Evolutionary conservation across 2,888 invertebrate species (phyloP).

Genomic region (Idaea dimidiata): DNA sequence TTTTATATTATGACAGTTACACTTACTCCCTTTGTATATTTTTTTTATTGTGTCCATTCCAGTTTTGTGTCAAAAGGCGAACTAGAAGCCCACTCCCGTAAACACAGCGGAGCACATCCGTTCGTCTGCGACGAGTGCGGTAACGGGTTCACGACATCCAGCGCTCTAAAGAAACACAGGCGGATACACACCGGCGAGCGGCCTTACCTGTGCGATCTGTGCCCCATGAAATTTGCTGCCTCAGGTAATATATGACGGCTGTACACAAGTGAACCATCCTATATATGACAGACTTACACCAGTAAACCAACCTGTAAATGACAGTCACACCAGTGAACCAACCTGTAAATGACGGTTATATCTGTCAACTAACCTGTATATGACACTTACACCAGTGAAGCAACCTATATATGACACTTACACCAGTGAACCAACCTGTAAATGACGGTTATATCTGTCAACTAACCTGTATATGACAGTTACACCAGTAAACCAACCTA

Average conservation of each 20-base stretch:
- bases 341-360: too few species aligned
- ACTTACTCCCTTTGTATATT: too few species aligned
- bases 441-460: too few species aligned
- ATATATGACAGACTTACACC: conserved; percentile 51
- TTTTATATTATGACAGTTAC: too few species aligned
- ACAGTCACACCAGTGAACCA: too few species aligned
- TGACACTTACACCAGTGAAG: too few species aligned
- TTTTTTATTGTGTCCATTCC: conserved; percentile 16
- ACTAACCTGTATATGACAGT: too few species aligned
- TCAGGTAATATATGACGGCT: conserved; percentile 47
- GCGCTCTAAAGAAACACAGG: conserved; percentile 79
- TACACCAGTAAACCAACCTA: too few species aligned
- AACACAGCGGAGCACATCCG: conserved; percentile 82
- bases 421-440: too few species aligned
- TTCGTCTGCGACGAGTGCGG: conserved; percentile 80
- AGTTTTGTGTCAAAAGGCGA: conserved; percentile 79
- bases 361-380: too few species aligned
- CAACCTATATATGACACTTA: too few species aligned
- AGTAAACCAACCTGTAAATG: conserved; percentile 68
- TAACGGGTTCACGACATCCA: conserved; percentile 80
- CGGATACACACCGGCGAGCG: conserved; percentile 81
- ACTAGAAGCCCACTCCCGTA: conserved; percentile 77
- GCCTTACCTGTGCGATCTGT: conserved; percentile 81
- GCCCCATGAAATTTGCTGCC: conserved; percentile 79
- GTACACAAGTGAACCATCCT: conserved; percentile 79